Percentiles rank a stretch among this genome's conserved stretches.
These are phyloP conservation scores for Periplaneta americana DNA, from an alignment of 1,140 invertebrate genomes.

Conservation along the genomic window DNA sequence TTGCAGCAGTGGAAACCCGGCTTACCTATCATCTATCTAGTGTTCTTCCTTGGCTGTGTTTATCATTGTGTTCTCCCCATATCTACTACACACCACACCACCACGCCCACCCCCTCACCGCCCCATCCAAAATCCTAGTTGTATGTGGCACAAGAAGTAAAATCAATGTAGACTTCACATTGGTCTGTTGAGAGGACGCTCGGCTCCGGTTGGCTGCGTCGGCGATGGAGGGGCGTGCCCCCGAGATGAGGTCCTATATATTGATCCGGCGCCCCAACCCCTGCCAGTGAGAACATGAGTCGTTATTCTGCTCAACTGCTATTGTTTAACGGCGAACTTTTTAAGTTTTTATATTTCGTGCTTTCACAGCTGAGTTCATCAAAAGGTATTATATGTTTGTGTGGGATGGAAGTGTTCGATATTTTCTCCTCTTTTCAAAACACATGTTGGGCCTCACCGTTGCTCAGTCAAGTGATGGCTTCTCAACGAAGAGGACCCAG, in stretches of 20 bases:
- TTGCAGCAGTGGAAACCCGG: background rate
- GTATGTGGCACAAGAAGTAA: background rate
- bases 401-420: too few relatives aligned
- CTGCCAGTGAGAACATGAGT: background rate
- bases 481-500: too few relatives aligned
- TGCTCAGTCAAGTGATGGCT: too few relatives aligned
- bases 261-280: background rate
- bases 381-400: too few relatives aligned
- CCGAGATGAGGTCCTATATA: background rate
- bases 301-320: background rate
- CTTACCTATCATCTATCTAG: background rate
- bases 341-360: background rate
- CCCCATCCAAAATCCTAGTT: background rate
- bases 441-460: too few relatives aligned
- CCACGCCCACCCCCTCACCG: background rate
- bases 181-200: background rate
- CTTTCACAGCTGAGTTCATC: too few relatives aligned
- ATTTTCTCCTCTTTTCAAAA: too few relatives aligned
- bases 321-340: background rate
- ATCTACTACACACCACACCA: background rate
- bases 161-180: background rate
- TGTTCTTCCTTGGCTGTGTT: background rate
- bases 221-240: background rate
- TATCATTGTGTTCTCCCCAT: background rate
- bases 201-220: background rate